Base-by-base conservation (phyloP, 2,113 vertebrate genomes). In the Rattus rattus region DNA sequence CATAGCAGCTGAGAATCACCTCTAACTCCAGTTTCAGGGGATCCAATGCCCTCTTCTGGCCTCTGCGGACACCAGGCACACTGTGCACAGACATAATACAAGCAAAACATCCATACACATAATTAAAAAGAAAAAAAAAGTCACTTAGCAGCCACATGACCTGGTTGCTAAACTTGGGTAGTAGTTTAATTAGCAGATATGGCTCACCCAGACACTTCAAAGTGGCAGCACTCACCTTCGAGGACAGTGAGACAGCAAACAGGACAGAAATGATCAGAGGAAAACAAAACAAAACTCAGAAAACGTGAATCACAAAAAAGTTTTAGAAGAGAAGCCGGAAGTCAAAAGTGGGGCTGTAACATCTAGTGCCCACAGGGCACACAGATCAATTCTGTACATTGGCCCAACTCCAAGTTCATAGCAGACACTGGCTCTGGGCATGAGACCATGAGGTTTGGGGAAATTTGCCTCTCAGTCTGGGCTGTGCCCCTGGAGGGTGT, bases 401-500 rank as follows among this genome's bases (percentile, higher is more conserved):
- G 47, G 84, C 11, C 43, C n/a, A n/a, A 24, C 69, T 80, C 63
- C 72, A 59, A 52, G 7, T 28, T 19, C 88, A 86, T 3, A 72
- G 33, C 67, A 30, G 22, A 49, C 73, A 16, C 22, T 2, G 54
- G 73, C 59, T 61, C 39, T 10, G 47, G 24, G 36, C 43, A 30
- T 8, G 72, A 28, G 5, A 16, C 59, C 56, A 77, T 56, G 26
- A 52, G 67, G 36, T 20, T n/a, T 26, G 33, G 70, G 49, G 63
- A 49, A 30, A 39, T 49, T 39, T 22, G 61, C 20, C 33, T 28
- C 20, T 76, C 49, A 17, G 47, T 30, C 76, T 91, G 70, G 87
- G 54, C 28, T 0, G 0, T 24, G 56, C 16, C 28, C 79, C 36
- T 6, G 0, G 0, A 52, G 67, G 16, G 26, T 33, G 9, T 2